Evolutionary conservation across 2,113 vertebrate species (phyloP).

Genomic region (Callithrix jacchus): DNA sequence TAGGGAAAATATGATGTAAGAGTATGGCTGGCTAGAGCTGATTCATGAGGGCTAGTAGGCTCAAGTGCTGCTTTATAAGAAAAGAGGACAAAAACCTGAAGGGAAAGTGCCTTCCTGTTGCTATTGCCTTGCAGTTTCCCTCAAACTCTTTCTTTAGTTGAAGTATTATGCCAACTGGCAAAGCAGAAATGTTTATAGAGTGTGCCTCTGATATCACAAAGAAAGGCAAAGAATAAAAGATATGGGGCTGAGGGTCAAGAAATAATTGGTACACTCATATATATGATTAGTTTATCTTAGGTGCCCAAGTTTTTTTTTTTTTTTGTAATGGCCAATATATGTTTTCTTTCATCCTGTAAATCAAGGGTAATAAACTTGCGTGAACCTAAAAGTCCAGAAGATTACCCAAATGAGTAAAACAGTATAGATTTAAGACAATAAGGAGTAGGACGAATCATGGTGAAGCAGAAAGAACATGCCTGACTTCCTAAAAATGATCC

Average conservation of each 20-base stretch:
- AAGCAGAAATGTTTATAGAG: neutral
- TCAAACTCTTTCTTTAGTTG: neutral
- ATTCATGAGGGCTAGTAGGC: neutral
- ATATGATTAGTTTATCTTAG: neutral
- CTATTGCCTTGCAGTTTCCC: neutral
- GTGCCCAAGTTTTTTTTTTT: neutral
- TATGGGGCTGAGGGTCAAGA: neutral
- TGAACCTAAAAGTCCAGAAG: neutral
- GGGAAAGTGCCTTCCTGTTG: neutral
- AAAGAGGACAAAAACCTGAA: neutral
- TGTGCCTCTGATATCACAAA: conserved; percentile 1
- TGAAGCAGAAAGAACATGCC: neutral
- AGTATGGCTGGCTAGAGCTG: neutral
- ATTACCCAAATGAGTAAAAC: neutral
- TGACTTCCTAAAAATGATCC: neutral
- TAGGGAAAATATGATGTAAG: neutral
- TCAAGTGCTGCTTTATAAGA: neutral
- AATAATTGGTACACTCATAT: neutral
- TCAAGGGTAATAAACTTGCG: neutral
- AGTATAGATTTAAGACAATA: neutral
- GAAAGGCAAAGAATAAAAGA: neutral
- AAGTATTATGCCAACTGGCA: neutral
- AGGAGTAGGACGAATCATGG: neutral
- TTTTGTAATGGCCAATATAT: neutral
- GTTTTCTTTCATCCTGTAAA: neutral